Conservation (phyloP, 2,888 invertebrate species). For the Trypoxylon attenuatum region DNA sequence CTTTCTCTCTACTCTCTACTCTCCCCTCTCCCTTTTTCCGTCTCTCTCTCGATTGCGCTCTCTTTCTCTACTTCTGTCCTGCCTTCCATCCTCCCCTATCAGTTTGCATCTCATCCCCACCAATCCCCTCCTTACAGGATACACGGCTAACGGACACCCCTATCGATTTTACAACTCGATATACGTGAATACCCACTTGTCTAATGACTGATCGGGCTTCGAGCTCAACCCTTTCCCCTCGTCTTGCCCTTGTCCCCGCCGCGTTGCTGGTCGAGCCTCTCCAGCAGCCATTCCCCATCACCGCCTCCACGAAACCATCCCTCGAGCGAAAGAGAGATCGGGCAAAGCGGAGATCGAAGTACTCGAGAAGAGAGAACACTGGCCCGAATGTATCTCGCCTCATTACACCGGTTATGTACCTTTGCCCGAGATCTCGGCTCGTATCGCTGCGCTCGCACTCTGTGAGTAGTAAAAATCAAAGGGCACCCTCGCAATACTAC, state of each 20-base stretch:
- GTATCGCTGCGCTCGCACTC: constrained; percentile 54
- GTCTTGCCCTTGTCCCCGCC: constrained; percentile 41
- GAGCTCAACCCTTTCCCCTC: constrained; percentile 68
- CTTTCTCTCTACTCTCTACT: constrained; percentile 25
- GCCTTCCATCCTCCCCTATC: constrained; percentile 41
- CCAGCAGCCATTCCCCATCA: constrained; percentile 49
- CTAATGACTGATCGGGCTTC: constrained; percentile 75
- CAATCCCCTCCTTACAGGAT: constrained; percentile 70
- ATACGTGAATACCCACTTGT: constrained; percentile 74
- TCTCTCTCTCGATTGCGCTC: constrained; percentile 10
- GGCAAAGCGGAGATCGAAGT: constrained; percentile 17
- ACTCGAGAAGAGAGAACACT: constrained; percentile 27
- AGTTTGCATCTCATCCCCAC: constrained; percentile 69
- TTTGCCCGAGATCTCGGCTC: constrained; percentile 61
- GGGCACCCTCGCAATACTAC: no score
- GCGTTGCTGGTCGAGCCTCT: constrained; percentile 52
- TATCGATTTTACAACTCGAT: constrained; percentile 75
- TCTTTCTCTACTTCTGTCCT: constrained; percentile 3
- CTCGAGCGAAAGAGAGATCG: constrained; percentile 20
- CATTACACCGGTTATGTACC: constrained; percentile 66
- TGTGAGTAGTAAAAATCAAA: constrained; percentile 57
- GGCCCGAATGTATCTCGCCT: constrained; percentile 65
- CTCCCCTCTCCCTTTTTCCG: constrained; percentile 9
- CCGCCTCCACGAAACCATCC: constrained; percentile 36
- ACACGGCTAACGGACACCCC: constrained; percentile 74